These are phyloP conservation scores for Rostratula benghalensis DNA, from an alignment of 2,113 vertebrate species.

Conservation along the genomic window DNA sequence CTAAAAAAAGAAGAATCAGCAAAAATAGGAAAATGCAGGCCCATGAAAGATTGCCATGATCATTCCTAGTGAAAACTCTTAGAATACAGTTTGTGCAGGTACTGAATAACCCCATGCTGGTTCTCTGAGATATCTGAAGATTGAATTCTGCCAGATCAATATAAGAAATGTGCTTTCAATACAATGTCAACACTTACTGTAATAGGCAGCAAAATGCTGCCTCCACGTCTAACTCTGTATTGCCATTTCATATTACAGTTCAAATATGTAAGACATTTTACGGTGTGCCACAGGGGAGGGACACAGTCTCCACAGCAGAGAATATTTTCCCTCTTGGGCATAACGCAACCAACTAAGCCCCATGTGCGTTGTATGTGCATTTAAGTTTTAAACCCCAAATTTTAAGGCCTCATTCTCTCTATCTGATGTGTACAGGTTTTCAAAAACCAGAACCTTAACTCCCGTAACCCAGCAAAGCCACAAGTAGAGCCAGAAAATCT, in stretches of 20 bases:
- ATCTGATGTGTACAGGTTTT: not conserved
- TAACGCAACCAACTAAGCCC: fast-evolving
- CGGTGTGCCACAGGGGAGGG: not conserved
- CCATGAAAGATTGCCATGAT: not conserved
- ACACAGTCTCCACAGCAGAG: not conserved
- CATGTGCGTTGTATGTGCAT: not conserved
- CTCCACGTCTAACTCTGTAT: not conserved
- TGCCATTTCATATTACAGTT: constrained; percentile 33
- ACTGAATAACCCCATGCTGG: constrained; percentile 28
- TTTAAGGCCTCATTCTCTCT: not conserved
- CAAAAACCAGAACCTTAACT: not conserved
- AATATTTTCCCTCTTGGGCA: not conserved
- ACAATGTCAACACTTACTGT: constrained; percentile 24
- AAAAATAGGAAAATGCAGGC: not conserved
- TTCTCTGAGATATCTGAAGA: constrained; percentile 29
- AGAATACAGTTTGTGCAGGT: not conserved
- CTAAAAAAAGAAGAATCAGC: not conserved
- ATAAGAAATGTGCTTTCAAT: constrained; percentile 44
- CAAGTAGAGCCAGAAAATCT: not conserved
- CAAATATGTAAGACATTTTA: constrained; percentile 9
- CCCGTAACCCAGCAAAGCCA: not conserved
- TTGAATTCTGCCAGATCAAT: constrained; percentile 58
- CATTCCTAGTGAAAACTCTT: constrained; percentile 31
- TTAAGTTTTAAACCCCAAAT: not conserved
- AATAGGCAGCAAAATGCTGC: constrained; percentile 54